A percentile compares a stretch with the other conserved stretches of the same genome.
These are phyloP conservation scores for Delichon dasypus DNA, from an alignment of 2,797 vertebrate species.

Conservation along the genomic window DNA sequence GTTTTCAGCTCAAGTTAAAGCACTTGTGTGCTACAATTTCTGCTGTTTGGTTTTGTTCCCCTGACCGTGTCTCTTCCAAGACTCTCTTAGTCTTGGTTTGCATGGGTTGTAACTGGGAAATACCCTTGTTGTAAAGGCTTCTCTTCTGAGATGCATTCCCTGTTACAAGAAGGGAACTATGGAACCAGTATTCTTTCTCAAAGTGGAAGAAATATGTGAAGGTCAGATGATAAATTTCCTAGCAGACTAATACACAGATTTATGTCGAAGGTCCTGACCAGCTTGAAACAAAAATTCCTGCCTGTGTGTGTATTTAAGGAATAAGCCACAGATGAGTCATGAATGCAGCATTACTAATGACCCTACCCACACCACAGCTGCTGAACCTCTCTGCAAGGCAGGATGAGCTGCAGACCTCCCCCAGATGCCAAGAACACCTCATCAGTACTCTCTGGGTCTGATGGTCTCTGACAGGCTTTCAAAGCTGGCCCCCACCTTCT, in stretches of 20 bases:
- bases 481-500: background rate
- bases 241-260: background rate
- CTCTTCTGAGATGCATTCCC: background rate
- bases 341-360: constrained; percentile 61
- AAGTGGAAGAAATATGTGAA: background rate
- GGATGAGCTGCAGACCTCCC: constrained; percentile 32
- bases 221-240: background rate
- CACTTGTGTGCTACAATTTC: background rate
- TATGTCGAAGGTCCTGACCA: background rate
- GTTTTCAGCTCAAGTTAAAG: constrained; percentile 17
- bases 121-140: background rate
- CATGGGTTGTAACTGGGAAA: background rate
- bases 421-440: constrained; percentile 27
- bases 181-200: background rate
- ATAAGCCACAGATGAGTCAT: constrained; percentile 59
- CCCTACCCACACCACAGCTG: constrained; percentile 60
- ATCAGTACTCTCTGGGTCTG: background rate
- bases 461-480: constrained; percentile 14
- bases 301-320: constrained; percentile 47
- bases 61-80: background rate
- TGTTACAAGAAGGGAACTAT: background rate
- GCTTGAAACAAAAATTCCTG: constrained; percentile 26
- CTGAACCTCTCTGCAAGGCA: constrained; percentile 44
- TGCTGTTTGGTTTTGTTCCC: background rate
- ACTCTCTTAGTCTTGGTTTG: background rate